phyloP scores from a whole-genome alignment of 1,140 invertebrate genomes.

The Panulirus ornatus region DNA sequence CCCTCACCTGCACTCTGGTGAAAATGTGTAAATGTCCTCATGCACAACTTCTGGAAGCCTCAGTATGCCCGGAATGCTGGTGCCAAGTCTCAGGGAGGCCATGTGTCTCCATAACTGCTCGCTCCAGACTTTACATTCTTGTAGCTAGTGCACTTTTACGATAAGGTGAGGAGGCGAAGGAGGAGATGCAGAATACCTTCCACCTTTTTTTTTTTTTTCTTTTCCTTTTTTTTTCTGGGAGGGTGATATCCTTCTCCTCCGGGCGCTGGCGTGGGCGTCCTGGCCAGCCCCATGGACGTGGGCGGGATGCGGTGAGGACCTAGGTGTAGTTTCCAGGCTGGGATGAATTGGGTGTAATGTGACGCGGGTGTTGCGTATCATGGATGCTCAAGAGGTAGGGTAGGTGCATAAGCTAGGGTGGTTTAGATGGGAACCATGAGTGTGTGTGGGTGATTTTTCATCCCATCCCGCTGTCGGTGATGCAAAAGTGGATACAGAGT shows the following conservation, averaged over 20 bases:
- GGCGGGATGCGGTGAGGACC: background rate
- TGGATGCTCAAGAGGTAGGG: too few species aligned
- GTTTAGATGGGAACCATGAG: too few species aligned
- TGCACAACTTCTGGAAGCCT: slow-evolving; percentile 63
- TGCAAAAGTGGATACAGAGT: too few species aligned
- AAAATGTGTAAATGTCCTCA: slow-evolving; percentile 68
- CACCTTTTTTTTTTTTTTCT: slow-evolving; percentile 2
- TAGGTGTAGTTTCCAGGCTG: background rate
- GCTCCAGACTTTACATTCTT: slow-evolving; percentile 56
- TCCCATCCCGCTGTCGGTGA: too few species aligned
- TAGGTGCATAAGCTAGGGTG: background rate
- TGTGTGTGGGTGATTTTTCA: background rate
- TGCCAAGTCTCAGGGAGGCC: background rate
- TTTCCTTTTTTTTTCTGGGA: slow-evolving; percentile 19
- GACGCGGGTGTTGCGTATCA: too few species aligned
- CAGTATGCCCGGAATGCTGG: slow-evolving; percentile 55
- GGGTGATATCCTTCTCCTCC: background rate
- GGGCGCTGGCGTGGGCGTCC: background rate
- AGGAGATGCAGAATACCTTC: slow-evolving; percentile 33
- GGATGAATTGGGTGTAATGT: too few species aligned
- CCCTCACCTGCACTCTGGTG: slow-evolving; percentile 16
- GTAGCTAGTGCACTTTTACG: slow-evolving; percentile 62
- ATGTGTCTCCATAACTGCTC: slow-evolving; percentile 66
- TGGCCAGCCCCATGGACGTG: background rate
- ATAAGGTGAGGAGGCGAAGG: slow-evolving; percentile 27